phyloP scores from a whole-genome alignment of 2,888 invertebrate genomes.

The Epirrhoe tristata region DNA sequence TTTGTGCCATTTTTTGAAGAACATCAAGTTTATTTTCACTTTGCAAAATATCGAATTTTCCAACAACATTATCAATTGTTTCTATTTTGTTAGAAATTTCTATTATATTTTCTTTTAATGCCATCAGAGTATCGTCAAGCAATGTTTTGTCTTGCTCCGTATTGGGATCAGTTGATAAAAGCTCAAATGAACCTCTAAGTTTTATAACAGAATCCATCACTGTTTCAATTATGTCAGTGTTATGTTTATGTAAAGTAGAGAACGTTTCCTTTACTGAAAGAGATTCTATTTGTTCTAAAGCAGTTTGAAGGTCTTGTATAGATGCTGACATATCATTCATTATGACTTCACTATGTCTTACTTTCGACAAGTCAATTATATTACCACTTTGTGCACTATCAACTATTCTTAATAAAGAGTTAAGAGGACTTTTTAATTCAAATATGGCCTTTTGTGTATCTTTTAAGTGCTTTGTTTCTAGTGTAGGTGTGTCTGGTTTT shows the following conservation, averaged over 20 bases:
- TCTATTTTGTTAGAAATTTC: conserved; percentile 69
- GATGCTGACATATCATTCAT: conserved; percentile 77
- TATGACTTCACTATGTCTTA: conserved; percentile 68
- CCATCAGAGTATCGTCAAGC: conserved; percentile 63
- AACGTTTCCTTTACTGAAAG: conserved; percentile 82
- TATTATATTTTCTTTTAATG: conserved; percentile 67
- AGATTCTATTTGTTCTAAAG: conserved; percentile 78
- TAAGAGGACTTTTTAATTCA: conserved; percentile 69
- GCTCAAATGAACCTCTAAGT: conserved; percentile 85
- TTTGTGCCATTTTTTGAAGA: conserved; percentile 79
- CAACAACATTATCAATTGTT: conserved; percentile 63
- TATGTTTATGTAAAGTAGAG: conserved; percentile 70
- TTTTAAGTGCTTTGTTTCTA: conserved; percentile 68
- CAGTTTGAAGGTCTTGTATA: conserved; percentile 79
- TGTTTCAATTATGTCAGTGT: conserved; percentile 87
- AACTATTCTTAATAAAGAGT: conserved; percentile 67
- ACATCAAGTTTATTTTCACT: conserved; percentile 76
- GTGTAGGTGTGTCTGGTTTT: conserved; percentile 60
- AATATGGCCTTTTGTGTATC: conserved; percentile 77
- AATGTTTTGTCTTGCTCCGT: conserved; percentile 58
- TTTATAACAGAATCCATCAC: conserved; percentile 87
- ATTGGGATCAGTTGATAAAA: conserved; percentile 62
- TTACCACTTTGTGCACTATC: conserved; percentile 64
- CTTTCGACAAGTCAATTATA: conserved; percentile 52
- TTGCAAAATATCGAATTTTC: conserved; percentile 71